Base-by-base conservation (phyloP, 2,888 invertebrate species). In the Drosophila longiperda region DNA sequence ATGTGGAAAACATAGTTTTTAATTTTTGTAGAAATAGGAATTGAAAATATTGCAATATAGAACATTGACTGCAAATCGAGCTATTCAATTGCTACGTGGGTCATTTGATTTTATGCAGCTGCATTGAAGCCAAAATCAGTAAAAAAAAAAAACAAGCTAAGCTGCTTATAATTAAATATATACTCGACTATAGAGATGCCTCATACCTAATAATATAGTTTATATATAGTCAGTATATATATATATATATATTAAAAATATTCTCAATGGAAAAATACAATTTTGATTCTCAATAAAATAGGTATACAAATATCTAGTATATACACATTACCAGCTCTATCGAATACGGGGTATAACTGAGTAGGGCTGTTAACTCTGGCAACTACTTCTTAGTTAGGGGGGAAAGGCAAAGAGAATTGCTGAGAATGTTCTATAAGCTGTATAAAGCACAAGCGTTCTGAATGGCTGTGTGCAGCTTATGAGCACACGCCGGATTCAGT, bases 31-130 rank as follows among this genome's bases (percentile, higher is more conserved):
- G 57, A 57, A 63, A 58, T 69, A 62, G 48, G 65, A 75, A 76
- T 74, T 78, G 70, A 76, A 73, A 84, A 84, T 82, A 72, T 66
- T 75, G 80, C 71, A 75, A 66, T 58, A 73, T 66, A 65, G 48
- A 49, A 73, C 57, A 68, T 66, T 57, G 72, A 76, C 82, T 77
- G 84, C 70, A 82, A 83, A 85, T 84, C 86, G 88, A 83, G 78
- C 63, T 60, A 79, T 79, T 83, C 82, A 75, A 87, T 81, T 75
- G 85, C 82, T 73, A 71, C 86, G 75, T 77, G 87, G 84, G 81
- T 75, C 87, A 79, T 85, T 85, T 85, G 68, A 81, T 87, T 83
- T 85, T 79, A 83, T 87, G 76, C 71, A 73, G 63, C 71, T 62
- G 53, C 75, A 80, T 73, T 36, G 49, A 73, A 68, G 42, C 66